phyloP scores from a whole-genome alignment of 2,113 vertebrate genomes.

The Anolis carolinensis region DNA sequence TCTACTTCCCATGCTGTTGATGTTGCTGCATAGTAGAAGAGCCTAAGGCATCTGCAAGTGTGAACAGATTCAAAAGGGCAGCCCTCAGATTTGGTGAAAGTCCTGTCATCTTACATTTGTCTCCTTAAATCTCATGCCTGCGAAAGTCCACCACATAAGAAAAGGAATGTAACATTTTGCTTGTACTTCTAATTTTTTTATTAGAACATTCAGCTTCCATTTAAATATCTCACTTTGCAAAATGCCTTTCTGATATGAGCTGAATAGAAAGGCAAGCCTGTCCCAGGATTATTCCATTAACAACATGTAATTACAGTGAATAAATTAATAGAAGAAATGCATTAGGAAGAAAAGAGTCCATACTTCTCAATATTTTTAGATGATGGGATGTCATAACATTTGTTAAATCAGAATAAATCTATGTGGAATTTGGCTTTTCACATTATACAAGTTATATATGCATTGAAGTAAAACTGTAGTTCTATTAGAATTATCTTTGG shows the following conservation, averaged over 20 bases:
- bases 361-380: neutral
- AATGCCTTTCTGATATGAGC: neutral
- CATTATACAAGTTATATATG: no score
- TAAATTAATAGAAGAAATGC: neutral
- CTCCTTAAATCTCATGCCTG: no score
- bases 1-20: neutral
- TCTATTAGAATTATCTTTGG: no score
- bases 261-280: neutral
- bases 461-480: no score
- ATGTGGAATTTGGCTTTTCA: no score
- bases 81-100: neutral
- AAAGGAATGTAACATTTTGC: neutral
- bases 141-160: neutral
- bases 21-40: neutral
- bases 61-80: neutral
- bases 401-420: neutral
- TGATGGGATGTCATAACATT: neutral
- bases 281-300: neutral
- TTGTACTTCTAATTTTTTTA: neutral
- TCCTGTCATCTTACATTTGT: neutral
- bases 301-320: neutral
- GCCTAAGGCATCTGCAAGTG: neutral
- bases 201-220: neutral
- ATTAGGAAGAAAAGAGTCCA: neutral
- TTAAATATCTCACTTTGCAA: neutral